Evolutionary conservation across 2,797 vertebrate species (phyloP), one percentile per base, ranked within the genome.

Genomic region (Notolepis coatsorum): DNA sequence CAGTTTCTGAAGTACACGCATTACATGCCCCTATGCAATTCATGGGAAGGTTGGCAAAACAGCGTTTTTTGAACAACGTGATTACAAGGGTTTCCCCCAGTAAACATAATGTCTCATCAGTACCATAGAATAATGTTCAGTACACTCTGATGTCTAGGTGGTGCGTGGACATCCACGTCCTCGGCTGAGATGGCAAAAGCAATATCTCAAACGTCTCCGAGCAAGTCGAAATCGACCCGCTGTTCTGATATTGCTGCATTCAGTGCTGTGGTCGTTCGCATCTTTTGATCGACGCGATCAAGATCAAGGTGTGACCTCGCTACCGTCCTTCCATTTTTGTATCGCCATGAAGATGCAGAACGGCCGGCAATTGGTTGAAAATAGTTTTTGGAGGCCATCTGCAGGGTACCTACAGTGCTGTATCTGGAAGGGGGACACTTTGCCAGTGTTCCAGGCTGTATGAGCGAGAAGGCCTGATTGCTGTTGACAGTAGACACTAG

Each of bases 1-100:
- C 61, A 59, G 77, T 82, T 83, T 73, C 52, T 60, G 8, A 61
- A 58, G 77, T 81, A 73, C 78, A 82, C 79, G 80, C 76, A 84
- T 86, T 75, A 87, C 84, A 91, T 77, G 73, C 82, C 84, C n/a
- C 89, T 91, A 91, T 91, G 91, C 89, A 93, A 93, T 89, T 81
- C 67, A 64, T 54, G 31, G 45, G 23, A 69, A 51, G 72, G 77
- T 76, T 77, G 73, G 73, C 80, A 64, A 31, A 71, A 70, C 61
- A 73, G 39, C 62, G n/a, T n/a, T 70, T 61, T 50, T 57, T n/a
- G 57, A 60, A 15, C 27, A 52, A 41, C 51, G 54, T 64, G 56
- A 55, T 17, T 24, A 42, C 54, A 73, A 43, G 17, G 52, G 9
- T 67, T 43, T 20, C 51, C 48, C 13, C 24, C 31, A 27, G 46